Percentiles rank a stretch among this genome's conserved stretches.
phyloP scores from a whole-genome alignment of 2,113 vertebrate genomes.

The Brachypodius melanocephalos region DNA sequence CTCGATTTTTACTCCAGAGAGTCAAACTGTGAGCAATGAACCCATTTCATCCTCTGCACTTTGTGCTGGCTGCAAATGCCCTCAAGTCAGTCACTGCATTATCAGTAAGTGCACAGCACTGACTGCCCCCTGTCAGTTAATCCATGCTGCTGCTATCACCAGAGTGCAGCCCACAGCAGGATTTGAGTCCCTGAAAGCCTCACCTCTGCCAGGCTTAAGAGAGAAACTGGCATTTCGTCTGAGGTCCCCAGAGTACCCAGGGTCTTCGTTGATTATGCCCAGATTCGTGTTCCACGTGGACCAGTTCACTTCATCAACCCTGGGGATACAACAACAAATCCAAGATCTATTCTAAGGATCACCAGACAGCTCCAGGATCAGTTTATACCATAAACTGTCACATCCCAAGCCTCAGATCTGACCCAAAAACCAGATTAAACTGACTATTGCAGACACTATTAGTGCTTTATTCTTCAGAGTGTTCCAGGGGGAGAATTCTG shows the following conservation, averaged over 20 bases:
- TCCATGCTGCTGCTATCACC: background rate
- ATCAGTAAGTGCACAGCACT: background rate
- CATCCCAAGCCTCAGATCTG: background rate
- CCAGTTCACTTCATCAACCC: slow-evolving; percentile 97
- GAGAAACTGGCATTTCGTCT: slow-evolving; percentile 72
- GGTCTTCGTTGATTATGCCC: slow-evolving; percentile 92
- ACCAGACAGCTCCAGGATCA: background rate
- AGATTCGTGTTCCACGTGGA: slow-evolving; percentile 94
- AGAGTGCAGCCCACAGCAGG: background rate
- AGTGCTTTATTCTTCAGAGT: background rate
- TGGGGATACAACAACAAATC: slow-evolving; percentile 55
- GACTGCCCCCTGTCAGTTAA: background rate
- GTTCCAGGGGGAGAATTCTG: background rate
- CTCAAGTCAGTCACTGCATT: background rate
- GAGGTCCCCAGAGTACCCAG: slow-evolving; percentile 77
- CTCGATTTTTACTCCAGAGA: background rate
- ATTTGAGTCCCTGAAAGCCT: background rate
- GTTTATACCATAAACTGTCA: background rate
- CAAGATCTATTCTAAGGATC: background rate
- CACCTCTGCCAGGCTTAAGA: slow-evolving; percentile 74
- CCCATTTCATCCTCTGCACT: background rate
- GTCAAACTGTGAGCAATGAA: background rate
- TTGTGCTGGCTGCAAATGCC: background rate
- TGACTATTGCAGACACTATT: background rate
- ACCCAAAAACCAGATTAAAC: background rate